phyloP scores from a whole-genome alignment of 2,797 vertebrate species.

The Bovichtus variegatus region DNA sequence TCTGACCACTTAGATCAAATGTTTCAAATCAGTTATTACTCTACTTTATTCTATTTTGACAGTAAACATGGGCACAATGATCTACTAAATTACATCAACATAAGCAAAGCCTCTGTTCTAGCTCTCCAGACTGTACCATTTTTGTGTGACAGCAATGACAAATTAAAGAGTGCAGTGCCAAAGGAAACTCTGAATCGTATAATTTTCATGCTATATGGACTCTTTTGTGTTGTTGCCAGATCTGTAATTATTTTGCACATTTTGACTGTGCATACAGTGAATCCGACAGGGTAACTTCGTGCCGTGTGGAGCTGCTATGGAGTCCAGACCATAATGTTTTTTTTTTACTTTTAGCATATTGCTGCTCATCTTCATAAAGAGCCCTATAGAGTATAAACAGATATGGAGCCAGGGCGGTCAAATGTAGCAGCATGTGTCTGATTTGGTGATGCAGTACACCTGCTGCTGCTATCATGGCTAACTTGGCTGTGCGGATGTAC shows the following conservation, averaged over 20 bases:
- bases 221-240: slow-evolving; percentile 45
- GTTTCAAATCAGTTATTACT: slow-evolving; percentile 17
- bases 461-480: slow-evolving; percentile 25
- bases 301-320: slow-evolving; percentile 17
- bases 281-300: slow-evolving; percentile 38
- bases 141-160: slow-evolving; percentile 37
- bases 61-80: slow-evolving; percentile 19
- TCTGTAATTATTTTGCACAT: slow-evolving; percentile 65
- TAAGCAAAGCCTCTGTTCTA: slow-evolving; percentile 34
- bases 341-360: slow-evolving; percentile 27
- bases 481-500: neutral
- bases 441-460: slow-evolving; percentile 34
- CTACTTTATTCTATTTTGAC: slow-evolving; percentile 31
- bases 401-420: slow-evolving; percentile 17
- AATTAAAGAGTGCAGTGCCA: slow-evolving; percentile 34
- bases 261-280: slow-evolving; percentile 30
- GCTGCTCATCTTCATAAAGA: slow-evolving; percentile 33
- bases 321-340: slow-evolving; percentile 15
- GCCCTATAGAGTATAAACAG: neutral
- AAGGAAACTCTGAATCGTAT: slow-evolving; percentile 28
- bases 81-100: slow-evolving; percentile 44
- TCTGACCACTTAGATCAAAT: slow-evolving; percentile 12
- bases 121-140: slow-evolving; percentile 43
- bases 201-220: slow-evolving; percentile 42
- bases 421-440: slow-evolving; percentile 34